Percentiles rank a stretch among this genome's conserved stretches.
These are phyloP conservation scores for Montipora capricornis DNA, from an alignment of 64 coral and sea anemone genomes.

Conservation along the genomic window DNA sequence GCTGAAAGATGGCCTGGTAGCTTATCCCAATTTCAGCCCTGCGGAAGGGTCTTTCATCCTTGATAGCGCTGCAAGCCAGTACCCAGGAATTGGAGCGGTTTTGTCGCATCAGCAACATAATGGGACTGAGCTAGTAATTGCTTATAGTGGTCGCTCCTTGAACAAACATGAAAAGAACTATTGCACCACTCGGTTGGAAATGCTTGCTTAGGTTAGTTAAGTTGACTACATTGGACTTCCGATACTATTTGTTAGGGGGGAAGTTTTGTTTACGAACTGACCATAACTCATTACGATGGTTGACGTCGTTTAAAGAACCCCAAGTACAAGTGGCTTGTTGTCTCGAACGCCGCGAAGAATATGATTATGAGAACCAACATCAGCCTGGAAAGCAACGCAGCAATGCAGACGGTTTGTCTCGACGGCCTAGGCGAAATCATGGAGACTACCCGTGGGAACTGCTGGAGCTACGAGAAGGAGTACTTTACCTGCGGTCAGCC, in stretches of 20 bases:
- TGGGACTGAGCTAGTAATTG: too few relatives aligned
- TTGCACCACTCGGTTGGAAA: too few relatives aligned
- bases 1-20: too few relatives aligned
- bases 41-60: too few relatives aligned
- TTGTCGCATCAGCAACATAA: too few relatives aligned
- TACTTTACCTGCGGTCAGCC: conserved; percentile 25
- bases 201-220: too few relatives aligned
- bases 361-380: conserved; percentile 40
- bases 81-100: too few relatives aligned
- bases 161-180: too few relatives aligned
- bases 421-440: conserved; percentile 40
- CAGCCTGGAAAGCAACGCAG: conserved; percentile 24
- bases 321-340: conserved; percentile 44
- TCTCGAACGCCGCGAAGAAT: conserved; percentile 45
- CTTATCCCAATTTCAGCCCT: too few relatives aligned
- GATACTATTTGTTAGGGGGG: neutral
- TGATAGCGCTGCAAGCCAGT: too few relatives aligned
- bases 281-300: conserved; percentile 41
- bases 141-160: too few relatives aligned
- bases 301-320: conserved; percentile 40
- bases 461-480: conserved; percentile 17
- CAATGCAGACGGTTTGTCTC: conserved; percentile 62
- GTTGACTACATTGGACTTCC: too few relatives aligned
- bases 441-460: conserved; percentile 49
- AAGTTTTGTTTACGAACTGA: conserved; percentile 45